Evolutionary conservation across 2,113 vertebrate species (phyloP), one percentile per base, ranked within the genome.

Genomic region (Labeo rohita): DNA sequence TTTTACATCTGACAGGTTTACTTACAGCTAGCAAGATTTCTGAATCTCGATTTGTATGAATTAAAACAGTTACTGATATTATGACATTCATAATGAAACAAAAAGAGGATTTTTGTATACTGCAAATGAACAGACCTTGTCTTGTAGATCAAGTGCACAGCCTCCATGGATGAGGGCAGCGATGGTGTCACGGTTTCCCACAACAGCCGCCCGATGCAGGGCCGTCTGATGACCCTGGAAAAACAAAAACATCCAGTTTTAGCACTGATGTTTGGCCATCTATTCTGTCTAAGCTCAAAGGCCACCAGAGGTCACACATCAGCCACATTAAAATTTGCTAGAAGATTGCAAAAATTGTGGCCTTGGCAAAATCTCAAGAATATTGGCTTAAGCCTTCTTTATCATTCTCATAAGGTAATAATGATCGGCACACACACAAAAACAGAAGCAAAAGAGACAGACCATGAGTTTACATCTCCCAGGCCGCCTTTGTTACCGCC

Each of bases 71-170:
- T 56, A 15, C 18, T 6, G 28, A 59, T 59, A 23, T 23, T 23
- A 23, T n/a, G 10, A 63, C n/a, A 80, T 61, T 39, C 34, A 61
- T 47, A 4, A 59, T 8, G 11, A 13, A 59, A 76, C n/a, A 13
- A 61, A 0, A 61, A 3, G 21, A n/a, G 21, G 21, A 49, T 63
- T 28, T 47, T 21, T 28, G 0, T 3, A 84, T 15, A 84, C 9
- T 18, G 13, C 16, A 73, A 43, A 15, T 87, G 36, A 70, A 34
- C 52, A 23, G 91, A 98, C 97, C 95, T 95, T 96, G 93, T 98
- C 96, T 89, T 97, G 96, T 23, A 97, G 94, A 93, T 98, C 96
- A 91, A 98, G 84, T 82, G 96, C 96, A 85, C 97, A 97, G 0
- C 97, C 97, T 84, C 97, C 97, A 47, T 94, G 95, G 83, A 97